phyloP scores from a whole-genome alignment of 2,888 invertebrate genomes.

The Ectemnius lituratus region DNA sequence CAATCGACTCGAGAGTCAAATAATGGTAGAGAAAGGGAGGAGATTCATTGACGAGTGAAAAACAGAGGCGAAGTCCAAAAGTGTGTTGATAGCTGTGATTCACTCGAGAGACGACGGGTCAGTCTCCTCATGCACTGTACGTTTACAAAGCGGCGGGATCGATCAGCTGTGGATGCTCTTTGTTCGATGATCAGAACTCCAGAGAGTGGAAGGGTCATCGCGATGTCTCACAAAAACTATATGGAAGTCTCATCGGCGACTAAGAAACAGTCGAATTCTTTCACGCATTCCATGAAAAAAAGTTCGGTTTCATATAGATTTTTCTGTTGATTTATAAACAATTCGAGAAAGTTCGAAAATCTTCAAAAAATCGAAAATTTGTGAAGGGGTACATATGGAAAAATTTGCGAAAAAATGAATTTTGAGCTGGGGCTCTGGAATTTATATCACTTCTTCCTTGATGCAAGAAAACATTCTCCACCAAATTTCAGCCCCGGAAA shows the following conservation, averaged over 20 bases:
- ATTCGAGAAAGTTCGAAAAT: too few species aligned
- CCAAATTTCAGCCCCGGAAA: too few species aligned
- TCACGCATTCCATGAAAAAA: not conserved
- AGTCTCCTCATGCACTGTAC: conserved; percentile 13
- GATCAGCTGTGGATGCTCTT: conserved; percentile 6
- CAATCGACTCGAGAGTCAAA: conserved; percentile 1
- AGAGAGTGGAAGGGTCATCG: not conserved
- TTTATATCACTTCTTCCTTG: too few species aligned
- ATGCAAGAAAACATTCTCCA: too few species aligned
- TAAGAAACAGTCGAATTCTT: not conserved
- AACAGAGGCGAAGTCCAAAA: conserved; percentile 7
- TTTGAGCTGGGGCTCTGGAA: too few species aligned
- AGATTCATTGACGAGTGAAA: conserved; percentile 14
- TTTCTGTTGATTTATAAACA: not conserved
- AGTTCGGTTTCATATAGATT: not conserved
- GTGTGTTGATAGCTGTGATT: conserved; percentile 16
- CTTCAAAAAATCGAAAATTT: too few species aligned
- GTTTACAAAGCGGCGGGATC: not conserved
- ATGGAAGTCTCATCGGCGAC: not conserved
- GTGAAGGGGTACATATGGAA: too few species aligned
- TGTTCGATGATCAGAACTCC: not conserved
- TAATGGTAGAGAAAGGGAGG: conserved; percentile 10
- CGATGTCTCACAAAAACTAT: too few species aligned
- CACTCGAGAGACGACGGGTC: conserved; percentile 15
- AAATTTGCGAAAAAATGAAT: too few species aligned